These are phyloP conservation scores for Esox niger DNA, from an alignment of 2,113 vertebrate genomes.

Conservation along the genomic window DNA sequence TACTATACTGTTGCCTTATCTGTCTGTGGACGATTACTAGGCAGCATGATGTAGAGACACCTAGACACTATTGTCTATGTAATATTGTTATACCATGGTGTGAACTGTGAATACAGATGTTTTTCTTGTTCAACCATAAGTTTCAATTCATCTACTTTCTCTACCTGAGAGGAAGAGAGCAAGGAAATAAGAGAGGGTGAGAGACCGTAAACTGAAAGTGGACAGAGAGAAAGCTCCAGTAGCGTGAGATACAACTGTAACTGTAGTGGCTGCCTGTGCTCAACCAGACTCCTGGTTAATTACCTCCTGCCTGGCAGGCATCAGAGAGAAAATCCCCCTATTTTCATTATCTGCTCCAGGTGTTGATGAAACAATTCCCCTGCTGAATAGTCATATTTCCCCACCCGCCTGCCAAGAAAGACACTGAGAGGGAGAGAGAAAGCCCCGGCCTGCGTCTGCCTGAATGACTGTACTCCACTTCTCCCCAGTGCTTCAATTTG, in stretches of 20 bases:
- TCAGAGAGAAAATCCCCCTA: constrained; percentile 63
- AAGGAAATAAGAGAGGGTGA: constrained; percentile 12
- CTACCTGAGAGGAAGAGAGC: constrained; percentile 11
- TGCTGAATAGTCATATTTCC: constrained; percentile 70
- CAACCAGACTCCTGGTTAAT: constrained; percentile 63
- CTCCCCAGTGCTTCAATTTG: constrained; percentile 62
- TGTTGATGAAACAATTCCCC: constrained; percentile 72
- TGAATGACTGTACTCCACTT: constrained; percentile 31
- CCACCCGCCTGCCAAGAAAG: constrained; percentile 51
- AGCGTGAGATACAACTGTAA: neutral
- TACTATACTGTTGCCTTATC: too few relatives aligned
- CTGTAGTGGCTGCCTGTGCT: constrained; percentile 18
- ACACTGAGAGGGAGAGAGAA: constrained; percentile 41
- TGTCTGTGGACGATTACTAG: too few relatives aligned
- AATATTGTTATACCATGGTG: too few relatives aligned
- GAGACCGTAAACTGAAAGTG: neutral
- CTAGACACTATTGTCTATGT: too few relatives aligned
- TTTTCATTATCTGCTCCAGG: constrained; percentile 71
- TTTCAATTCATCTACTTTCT: too few relatives aligned
- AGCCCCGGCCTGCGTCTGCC: constrained; percentile 23
- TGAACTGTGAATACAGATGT: too few relatives aligned
- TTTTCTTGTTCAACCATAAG: too few relatives aligned
- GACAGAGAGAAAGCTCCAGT: neutral
- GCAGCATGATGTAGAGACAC: too few relatives aligned
- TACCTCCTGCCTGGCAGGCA: constrained; percentile 61